Evolutionary conservation across 1,140 invertebrate genomes (phyloP).

Genomic region (Geopemphigus sp.): DNA sequence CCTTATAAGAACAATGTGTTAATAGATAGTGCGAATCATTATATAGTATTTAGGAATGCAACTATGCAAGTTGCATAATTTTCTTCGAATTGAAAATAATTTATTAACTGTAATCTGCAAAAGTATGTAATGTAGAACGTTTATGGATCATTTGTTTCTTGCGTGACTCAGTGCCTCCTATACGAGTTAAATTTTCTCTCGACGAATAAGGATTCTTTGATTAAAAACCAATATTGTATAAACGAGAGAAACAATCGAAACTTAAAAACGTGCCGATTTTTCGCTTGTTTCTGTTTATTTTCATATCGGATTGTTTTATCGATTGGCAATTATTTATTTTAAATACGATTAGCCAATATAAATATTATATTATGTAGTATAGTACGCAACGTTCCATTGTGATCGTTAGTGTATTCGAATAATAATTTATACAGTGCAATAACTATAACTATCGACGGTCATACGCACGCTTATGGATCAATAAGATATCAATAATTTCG

Average conservation of each 20-base stretch:
- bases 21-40: background rate
- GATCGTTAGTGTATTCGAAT: too few relatives aligned
- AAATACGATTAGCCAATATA: background rate
- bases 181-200: background rate
- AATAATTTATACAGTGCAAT: too few relatives aligned
- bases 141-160: conserved; percentile 19
- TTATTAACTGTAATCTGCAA: background rate
- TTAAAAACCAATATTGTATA: background rate
- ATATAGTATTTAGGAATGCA: conserved; percentile 11
- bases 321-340: background rate
- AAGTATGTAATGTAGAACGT: background rate
- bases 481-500: too few relatives aligned
- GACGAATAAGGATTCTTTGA: background rate
- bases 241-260: background rate
- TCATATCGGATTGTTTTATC: background rate
- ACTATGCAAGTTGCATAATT: conserved; percentile 11
- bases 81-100: conserved; percentile 22
- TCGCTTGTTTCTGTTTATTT: too few relatives aligned
- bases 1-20: too few relatives aligned
- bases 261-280: background rate
- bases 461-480: too few relatives aligned
- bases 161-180: background rate
- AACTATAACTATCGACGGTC: too few relatives aligned
- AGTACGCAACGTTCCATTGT: too few relatives aligned
- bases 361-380: background rate